Evolutionary conservation across 2,113 vertebrate species (phyloP).

Genomic region (Ophthalmolycus amberensis): DNA sequence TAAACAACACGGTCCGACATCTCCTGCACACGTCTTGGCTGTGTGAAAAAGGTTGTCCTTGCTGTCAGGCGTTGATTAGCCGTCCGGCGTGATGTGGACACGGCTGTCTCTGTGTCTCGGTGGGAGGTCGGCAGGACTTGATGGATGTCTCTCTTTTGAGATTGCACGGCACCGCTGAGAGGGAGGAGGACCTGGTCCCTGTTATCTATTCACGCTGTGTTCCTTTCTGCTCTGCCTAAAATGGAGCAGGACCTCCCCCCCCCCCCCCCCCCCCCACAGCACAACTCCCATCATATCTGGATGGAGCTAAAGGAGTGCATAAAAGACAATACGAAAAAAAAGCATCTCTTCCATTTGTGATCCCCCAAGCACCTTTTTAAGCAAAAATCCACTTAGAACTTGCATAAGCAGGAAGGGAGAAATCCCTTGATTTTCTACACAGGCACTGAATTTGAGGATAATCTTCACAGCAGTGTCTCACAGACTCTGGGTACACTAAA

Average conservation of each 20-base stretch:
- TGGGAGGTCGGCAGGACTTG: conserved; percentile 60
- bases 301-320: conserved; percentile 52
- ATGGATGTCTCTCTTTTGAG: conserved; percentile 74
- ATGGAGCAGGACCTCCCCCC: conserved; percentile 66
- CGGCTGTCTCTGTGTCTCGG: conserved; percentile 58
- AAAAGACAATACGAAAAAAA: conserved; percentile 50
- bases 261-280: conserved; percentile 69
- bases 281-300: conserved; percentile 49
- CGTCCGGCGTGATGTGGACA: conserved; percentile 64
- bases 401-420: conserved; percentile 39
- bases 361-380: conserved; percentile 70
- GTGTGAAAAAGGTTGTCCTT: conserved; percentile 64
- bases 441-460: conserved; percentile 59
- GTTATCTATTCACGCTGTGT: conserved; percentile 68
- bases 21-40: conserved; percentile 19
- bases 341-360: conserved; percentile 50
- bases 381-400: conserved; percentile 63
- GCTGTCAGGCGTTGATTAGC: conserved; percentile 70
- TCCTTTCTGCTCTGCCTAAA: conserved; percentile 65
- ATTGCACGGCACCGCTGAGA: conserved; percentile 48
- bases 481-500: conserved; percentile 28
- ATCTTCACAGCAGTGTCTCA: conserved; percentile 58
- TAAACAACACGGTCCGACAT: conserved; percentile 39
- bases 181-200: conserved; percentile 43
- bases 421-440: conserved; percentile 65